Evolutionary conservation across 2,797 vertebrate species (phyloP).

Genomic region (Catharus ustulatus): DNA sequence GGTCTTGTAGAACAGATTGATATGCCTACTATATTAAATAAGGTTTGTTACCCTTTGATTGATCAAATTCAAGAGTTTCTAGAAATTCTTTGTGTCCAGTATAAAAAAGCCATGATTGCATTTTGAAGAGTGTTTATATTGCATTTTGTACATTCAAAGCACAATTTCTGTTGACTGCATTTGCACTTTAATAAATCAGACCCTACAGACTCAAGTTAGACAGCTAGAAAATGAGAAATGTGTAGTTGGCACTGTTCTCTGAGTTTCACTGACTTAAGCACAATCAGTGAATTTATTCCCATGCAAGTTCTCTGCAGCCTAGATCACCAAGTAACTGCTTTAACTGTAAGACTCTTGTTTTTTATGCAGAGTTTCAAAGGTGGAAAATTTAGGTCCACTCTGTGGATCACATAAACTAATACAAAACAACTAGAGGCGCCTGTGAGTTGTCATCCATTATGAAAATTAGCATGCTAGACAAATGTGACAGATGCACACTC

Average conservation of each 20-base stretch:
- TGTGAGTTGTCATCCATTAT: neutral
- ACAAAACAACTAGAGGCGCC: neutral
- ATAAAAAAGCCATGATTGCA: neutral
- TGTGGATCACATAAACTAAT: neutral
- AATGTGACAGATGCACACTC: neutral
- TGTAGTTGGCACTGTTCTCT: neutral
- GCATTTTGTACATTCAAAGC: neutral
- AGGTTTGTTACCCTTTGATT: neutral
- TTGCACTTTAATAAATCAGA: slow-evolving; percentile 26
- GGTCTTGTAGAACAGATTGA: neutral
- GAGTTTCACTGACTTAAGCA: neutral
- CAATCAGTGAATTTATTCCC: neutral
- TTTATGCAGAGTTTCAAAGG: neutral
- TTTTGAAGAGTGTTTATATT: neutral
- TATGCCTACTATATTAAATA: neutral
- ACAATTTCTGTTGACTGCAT: neutral
- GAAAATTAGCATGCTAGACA: neutral
- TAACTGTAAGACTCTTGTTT: neutral
- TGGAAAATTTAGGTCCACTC: neutral
- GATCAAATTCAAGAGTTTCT: neutral
- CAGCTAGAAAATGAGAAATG: neutral
- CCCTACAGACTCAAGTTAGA: neutral
- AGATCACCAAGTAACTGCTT: neutral
- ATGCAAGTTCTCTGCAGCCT: neutral
- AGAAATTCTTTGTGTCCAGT: neutral